Base-by-base conservation (phyloP, 2,113 vertebrate species). In the Ploceus nigricollis region DNA sequence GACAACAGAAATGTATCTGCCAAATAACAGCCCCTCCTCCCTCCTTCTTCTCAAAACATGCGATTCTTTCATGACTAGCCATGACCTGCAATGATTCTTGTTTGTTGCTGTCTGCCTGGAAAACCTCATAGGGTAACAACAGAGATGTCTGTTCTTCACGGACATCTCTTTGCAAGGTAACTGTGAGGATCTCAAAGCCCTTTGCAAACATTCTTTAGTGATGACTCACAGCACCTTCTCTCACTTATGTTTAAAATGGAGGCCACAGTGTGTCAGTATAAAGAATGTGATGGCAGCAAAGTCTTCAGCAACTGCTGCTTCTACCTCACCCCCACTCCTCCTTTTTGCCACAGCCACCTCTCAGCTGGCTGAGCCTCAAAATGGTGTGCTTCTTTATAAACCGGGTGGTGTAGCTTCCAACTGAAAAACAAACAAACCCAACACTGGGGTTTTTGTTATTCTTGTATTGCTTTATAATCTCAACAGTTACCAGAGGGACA, bases 181-280 rank as follows among this genome's bases (percentile, higher is more conserved):
- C 61, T 60, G 45, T 37, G 57, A 85, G 24, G 71, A 86, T 80
- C 82, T 96, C 68, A 45, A 80, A 95, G 45, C 70, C 58, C 66
- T 82, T 79, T 79, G 39, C 37, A 89, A 85, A 47, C 57, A 76
- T 76, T 84, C 31, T 82, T 82, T 47, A 65, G 66, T 16, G 35
- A 63, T 82, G 81, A 93, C 90, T 96, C 84, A 91, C 33, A 84
- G 53, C 56, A 87, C 80, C 48, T 72, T 89, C 69, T 86, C 63
- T 57, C 35, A 1, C 45, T 31, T 39, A 47, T 37, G 10, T 66
- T 87, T 56, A 61, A 93, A 89, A 82, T 53, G 50, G 63, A 93
- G 57, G 40, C 78, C 8, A 2, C 24, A 15, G 40, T 37, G 83
- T 69, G 37, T 77, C 45, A 42, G 31, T 63, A 35, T 13, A 35